Evolutionary conservation across 2,797 vertebrate species (phyloP), one percentile per base, ranked within the genome.

Genomic region (Coregonus sp.): DNA sequence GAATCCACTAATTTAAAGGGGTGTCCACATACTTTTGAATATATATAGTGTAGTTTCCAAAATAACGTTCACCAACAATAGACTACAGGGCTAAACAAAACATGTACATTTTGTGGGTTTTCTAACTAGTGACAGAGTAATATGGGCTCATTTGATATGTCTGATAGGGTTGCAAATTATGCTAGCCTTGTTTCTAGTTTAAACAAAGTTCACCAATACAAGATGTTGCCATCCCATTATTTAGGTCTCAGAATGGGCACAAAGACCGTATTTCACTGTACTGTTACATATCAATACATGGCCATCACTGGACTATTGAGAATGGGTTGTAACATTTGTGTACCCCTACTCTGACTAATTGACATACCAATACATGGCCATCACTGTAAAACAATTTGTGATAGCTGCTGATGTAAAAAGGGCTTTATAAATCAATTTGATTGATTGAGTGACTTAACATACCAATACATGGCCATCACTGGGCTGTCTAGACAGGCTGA

Each of bases 401-500:
- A 25, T 9, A 63, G 25, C n/a, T 25, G 25, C 59, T 3, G n/a
- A 25, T 15, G 56, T 59, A 47, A 63, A 29, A 9, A 18, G 14
- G 29, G 15, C 12, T 31, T 82, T 78, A 75, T 76, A 31, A 59
- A 67, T 50, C 72, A 11, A 68, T n/a, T 1, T 7, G n/a, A 63
- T 25, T 63, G 20, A 25, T 12, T 63, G 59, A n/a, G 25, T 29
- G 2, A 29, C 25, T 35, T 51, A 50, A 78, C 20, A 12, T 95
- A 99, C 98, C 94, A 99, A 76, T 0, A 99, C 66, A 20, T 94
- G 92, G 83, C 97, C 96, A 25, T 94, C 90, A 87, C 90, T 92
- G 2, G 95, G 92, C 33, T 97, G 96, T 84, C 97, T 95, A 1
- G 97, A 96, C 83, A 99, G 93, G 78, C 97, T 98, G 82, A 99